Base-by-base conservation (phyloP, 2,797 vertebrate genomes). In the Parauchenoglanis punctatus region DNA sequence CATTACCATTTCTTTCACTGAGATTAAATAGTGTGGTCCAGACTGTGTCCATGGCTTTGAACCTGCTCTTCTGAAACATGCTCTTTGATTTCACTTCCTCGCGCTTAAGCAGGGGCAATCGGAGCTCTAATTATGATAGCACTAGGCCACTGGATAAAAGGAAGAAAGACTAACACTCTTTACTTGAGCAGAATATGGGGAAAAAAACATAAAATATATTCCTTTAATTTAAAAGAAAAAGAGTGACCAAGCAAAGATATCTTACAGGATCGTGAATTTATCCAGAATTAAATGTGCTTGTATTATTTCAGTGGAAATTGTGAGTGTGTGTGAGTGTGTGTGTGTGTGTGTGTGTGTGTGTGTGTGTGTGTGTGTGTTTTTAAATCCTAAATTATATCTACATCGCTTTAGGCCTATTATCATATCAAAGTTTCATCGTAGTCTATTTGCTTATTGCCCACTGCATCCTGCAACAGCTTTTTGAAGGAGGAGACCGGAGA, bases 1-100 rank as follows among this genome's bases (percentile, higher is more conserved):
- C 87, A 95, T 96, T 95, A 96, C 93, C 96, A 96, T 96, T 96
- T 96, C 95, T 95, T 94, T 93, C 91, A 92, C 81, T 93, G 92
- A 95, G 94, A 96, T 95, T 94, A 96, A 94, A 95, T 91, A 87
- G 93, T 88, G 88, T 90, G 90, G 94, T 94, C 94, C 93, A 90
- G 95, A 93, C 91, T 91, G 92, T 92, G 95, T 94, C 94, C 92
- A 88, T 89, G 92, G 93, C 95, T 96, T 96, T 96, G 94, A 96
- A 95, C 93, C 94, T 91, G 92, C 90, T 93, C 93, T 94, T 90
- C 93, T 95, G 93, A 94, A 95, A 94, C 94, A 95, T 95, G 93
- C 93, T 93, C 95, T 96, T 96, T 96, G 95, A 96, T 96, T 95
- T 94, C 88, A 89, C 87, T 93, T 91, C 92, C 80, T 94, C 91